Base-by-base conservation (phyloP, 1,140 invertebrate genomes). In the Zaprionus inermis region DNA sequence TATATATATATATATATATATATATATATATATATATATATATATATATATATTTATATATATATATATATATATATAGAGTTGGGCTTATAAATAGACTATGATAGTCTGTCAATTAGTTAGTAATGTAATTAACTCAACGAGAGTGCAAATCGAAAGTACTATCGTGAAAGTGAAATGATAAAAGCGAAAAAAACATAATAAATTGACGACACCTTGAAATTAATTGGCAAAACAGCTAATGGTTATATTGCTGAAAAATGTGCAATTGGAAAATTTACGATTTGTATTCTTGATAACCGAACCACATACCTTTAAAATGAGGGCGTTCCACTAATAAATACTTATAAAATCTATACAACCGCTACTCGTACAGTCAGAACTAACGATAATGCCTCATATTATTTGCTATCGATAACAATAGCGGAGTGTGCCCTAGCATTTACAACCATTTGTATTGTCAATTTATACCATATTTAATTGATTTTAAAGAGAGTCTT, bases 41-140 rank as follows among this genome's bases (percentile, higher is more conserved):
- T 49, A 49, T 49, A 49, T 49, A 18, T 38, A 5, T 4, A 41
- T n/a, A 1, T 3, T 22, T 12, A 49, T 49, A 22, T 22, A 49
- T 49, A 18, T 38, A 5, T 12, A 41, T 32, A 49, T 49, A 49
- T 49, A 49, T 49, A 18, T 38, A 5, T 4, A 41, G 44, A 49
- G 44, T 22, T 11, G 12, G 44, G 18, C 44, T 49, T 49, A 49
- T 49, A 49, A 49, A 49, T 49, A 49, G 44, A 20, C 44, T 49
- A 49, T 49, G 44, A 49, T 49, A 49, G 44, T 20, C 44, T 0
- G 18, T 10, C 1, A 32, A 32, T 32, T 32, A 28, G 24, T 28
- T 5, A 3, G 5, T 28, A 28, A 4, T 28, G 24, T 5, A 28
- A 28, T 28, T 28, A 28, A 28, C 24, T 28, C 24, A 28, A 28